Percentiles rank a stretch among this genome's conserved stretches.
Conservation (phyloP, 1,140 invertebrate species). For the Sweltsa coloradensis region DNA sequence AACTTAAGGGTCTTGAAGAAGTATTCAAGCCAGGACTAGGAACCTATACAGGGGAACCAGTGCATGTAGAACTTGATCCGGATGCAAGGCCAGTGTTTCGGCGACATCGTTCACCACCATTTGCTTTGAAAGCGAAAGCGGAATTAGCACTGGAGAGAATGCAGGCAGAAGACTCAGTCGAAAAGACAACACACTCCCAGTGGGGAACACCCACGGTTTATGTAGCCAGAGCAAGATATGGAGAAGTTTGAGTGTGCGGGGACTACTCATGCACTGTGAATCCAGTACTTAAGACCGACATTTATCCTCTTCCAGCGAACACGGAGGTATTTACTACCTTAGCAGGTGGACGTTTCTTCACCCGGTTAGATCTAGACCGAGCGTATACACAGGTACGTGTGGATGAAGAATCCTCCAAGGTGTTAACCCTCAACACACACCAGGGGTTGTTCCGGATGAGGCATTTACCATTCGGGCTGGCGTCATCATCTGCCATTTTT, state of each 20-base stretch:
- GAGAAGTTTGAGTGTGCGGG: conserved; percentile 22
- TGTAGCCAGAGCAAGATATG: conserved; percentile 17
- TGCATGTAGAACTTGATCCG: too few species aligned
- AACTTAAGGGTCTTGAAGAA: too few species aligned
- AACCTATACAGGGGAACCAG: too few species aligned
- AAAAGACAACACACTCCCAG: too few species aligned
- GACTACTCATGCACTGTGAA: conserved; percentile 24
- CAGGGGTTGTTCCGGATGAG: conserved; percentile 33
- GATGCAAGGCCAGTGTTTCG: too few species aligned
- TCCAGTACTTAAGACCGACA: conserved; percentile 5
- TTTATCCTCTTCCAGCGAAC: conserved; percentile 14
- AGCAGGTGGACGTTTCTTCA: conserved; percentile 21
- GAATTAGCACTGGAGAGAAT: too few species aligned
- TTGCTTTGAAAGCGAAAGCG: too few species aligned
- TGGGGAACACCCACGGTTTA: too few species aligned
- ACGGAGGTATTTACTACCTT: conserved; percentile 12
- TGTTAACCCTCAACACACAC: conserved; percentile 24
- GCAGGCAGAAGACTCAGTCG: too few species aligned
- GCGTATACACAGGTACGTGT: conserved; percentile 26
- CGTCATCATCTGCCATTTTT: conserved; percentile 30
- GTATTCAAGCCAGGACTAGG: too few species aligned
- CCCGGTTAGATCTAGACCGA: conserved; percentile 22
- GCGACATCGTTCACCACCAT: too few species aligned
- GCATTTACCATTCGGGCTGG: conserved; percentile 33
- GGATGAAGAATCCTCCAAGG: conserved; percentile 13